These are phyloP conservation scores for Orthochromis indermauri DNA, from an alignment of 2,113 vertebrate species.

Conservation along the genomic window DNA sequence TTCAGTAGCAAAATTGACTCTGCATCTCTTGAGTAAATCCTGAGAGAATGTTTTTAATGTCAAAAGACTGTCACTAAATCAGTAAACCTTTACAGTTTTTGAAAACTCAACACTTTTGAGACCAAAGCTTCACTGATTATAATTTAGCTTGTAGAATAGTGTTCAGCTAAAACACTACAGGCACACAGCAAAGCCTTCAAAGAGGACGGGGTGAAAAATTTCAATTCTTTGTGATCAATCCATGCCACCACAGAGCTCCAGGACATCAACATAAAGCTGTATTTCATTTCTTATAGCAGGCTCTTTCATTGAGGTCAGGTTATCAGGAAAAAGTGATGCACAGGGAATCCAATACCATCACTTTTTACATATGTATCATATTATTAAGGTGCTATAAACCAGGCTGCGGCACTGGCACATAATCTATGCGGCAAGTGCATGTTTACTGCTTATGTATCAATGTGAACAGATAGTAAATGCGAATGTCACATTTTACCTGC, in stretches of 20 bases:
- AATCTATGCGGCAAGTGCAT: conserved; percentile 7
- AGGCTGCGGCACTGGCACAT: conserved; percentile 16
- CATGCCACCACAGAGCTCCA: conserved; percentile 1
- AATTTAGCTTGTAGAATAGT: neutral
- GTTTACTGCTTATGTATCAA: conserved; percentile 8
- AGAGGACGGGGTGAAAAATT: conserved; percentile 6
- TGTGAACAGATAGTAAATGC: neutral
- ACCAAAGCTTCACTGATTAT: neutral
- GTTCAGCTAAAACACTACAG: neutral
- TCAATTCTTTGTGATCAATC: conserved; percentile 55
- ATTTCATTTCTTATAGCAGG: conserved; percentile 16
- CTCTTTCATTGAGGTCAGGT: conserved; percentile 35
- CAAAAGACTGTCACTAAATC: neutral
- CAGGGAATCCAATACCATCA: conserved; percentile 26
- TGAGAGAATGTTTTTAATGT: neutral
- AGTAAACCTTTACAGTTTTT: neutral
- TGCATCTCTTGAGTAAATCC: neutral
- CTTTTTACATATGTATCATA: conserved; percentile 51
- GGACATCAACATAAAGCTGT: conserved; percentile 15
- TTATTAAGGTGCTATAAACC: conserved; percentile 38
- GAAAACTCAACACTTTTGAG: neutral
- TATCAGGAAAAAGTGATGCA: conserved; percentile 40
- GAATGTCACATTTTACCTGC: neutral
- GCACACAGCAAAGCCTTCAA: neutral
- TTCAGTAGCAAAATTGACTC: neutral